Conservation (phyloP, 2,888 invertebrate species). For the Calephelis perditalis region DNA sequence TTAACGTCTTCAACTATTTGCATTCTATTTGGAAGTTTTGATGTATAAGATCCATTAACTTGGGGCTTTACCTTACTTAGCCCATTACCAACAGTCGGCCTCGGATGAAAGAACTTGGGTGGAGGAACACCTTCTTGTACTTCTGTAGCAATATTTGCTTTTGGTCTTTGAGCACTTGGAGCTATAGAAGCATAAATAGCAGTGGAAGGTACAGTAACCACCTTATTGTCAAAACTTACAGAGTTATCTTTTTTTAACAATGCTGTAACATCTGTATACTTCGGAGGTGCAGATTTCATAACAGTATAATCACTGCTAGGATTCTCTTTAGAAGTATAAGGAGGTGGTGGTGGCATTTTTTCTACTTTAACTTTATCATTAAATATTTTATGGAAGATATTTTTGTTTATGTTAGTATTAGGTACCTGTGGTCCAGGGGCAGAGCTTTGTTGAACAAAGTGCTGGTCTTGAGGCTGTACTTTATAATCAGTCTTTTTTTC, state of each 20-base stretch:
- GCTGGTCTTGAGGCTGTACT: constrained; percentile 51
- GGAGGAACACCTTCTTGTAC: constrained; percentile 73
- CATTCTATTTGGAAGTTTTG: constrained; percentile 58
- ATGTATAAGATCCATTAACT: constrained; percentile 52
- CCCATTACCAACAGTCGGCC: constrained; percentile 79
- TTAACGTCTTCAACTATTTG: constrained; percentile 84
- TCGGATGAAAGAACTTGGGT: constrained; percentile 78
- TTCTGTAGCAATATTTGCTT: constrained; percentile 73
- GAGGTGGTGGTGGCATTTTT: constrained; percentile 73
- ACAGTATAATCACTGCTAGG: constrained; percentile 65
- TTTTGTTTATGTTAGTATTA: constrained; percentile 51
- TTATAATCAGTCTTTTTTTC: constrained; percentile 64
- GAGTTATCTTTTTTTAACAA: constrained; percentile 56
- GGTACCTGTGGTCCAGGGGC: constrained; percentile 67
- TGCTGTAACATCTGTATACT: constrained; percentile 67
- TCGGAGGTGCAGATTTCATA: constrained; percentile 72
- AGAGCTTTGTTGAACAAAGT: constrained; percentile 63
- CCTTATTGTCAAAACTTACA: constrained; percentile 63
- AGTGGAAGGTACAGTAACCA: constrained; percentile 65
- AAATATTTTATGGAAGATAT: constrained; percentile 44
- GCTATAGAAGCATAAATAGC: constrained; percentile 76
- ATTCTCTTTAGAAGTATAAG: constrained; percentile 53
- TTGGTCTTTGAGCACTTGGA: constrained; percentile 73
- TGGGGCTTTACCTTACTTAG: constrained; percentile 53
- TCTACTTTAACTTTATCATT: constrained; percentile 71